A percentile compares a stretch with the other conserved stretches of the same genome.
phyloP scores from a whole-genome alignment of 2,113 vertebrate genomes.

The Hirundichthys speculiger region DNA sequence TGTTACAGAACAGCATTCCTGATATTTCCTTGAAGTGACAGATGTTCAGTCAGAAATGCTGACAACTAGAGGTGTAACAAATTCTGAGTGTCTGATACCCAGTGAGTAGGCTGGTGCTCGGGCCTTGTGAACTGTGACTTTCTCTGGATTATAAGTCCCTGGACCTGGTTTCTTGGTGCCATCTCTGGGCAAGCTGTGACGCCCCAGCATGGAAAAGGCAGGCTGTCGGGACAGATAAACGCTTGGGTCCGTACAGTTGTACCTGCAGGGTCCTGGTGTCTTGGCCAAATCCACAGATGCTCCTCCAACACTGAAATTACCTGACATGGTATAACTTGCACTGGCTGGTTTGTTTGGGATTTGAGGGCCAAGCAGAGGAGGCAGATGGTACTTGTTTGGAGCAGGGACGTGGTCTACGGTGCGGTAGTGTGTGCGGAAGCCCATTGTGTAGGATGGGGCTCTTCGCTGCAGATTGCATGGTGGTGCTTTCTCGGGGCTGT shows the following conservation, averaged over 20 bases:
- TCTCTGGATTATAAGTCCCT: conserved; percentile 84
- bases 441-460: conserved; percentile 85
- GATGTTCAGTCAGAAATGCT: conserved; percentile 63
- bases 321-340: conserved; percentile 81
- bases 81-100: conserved; percentile 83
- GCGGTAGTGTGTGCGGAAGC: conserved; percentile 78
- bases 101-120: conserved; percentile 84
- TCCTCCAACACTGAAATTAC: conserved; percentile 61
- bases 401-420: conserved; percentile 76
- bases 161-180: conserved; percentile 80
- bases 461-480: conserved; percentile 74
- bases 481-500: conserved; percentile 83
- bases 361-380: conserved; percentile 82
- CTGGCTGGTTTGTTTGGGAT: conserved; percentile 81
- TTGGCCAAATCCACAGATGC: conserved; percentile 79
- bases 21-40: not conserved
- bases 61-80: conserved; percentile 74
- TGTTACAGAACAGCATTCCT: not conserved
- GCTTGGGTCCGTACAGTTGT: conserved; percentile 81
- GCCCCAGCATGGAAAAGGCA: conserved; percentile 85
- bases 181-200: conserved; percentile 57
- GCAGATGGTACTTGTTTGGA: conserved; percentile 86
- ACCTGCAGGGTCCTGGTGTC: conserved; percentile 84
- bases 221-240: conserved; percentile 79
- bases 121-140: conserved; percentile 74